A percentile compares a stretch with the other conserved stretches of the same genome.
Conservation (phyloP, 2,797 vertebrate genomes). For the Clarias fuscus region DNA sequence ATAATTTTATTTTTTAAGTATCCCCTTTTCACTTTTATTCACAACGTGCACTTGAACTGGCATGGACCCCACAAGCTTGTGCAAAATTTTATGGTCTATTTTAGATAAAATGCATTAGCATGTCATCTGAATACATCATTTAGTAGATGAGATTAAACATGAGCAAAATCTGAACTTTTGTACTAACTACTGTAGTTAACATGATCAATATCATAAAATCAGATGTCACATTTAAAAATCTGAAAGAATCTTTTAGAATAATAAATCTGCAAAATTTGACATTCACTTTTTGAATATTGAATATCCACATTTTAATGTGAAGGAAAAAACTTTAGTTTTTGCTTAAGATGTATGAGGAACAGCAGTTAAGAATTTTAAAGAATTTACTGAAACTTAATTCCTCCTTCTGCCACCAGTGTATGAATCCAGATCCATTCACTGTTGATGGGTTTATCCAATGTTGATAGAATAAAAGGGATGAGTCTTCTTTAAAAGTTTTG, state of each 20-base stretch:
- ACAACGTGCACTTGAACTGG: background rate
- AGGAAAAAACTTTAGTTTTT: too few species aligned
- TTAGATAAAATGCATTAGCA: background rate
- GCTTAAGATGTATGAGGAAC: too few species aligned
- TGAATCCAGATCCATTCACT: too few species aligned
- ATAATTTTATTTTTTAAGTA: too few species aligned
- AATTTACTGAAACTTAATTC: too few species aligned
- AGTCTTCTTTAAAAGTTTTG: background rate
- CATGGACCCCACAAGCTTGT: background rate
- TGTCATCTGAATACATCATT: background rate
- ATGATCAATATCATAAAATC: background rate
- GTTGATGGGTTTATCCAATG: too few species aligned
- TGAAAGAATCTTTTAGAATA: background rate
- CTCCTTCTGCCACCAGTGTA: too few species aligned
- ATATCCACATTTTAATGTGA: background rate
- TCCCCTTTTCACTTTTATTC: background rate
- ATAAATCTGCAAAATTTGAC: background rate
- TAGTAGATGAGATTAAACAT: background rate
- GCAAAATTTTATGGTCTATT: background rate
- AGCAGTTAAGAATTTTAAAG: too few species aligned
- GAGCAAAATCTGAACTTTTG: background rate
- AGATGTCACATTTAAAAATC: background rate
- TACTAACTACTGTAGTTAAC: background rate
- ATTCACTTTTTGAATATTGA: background rate
- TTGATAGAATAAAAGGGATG: background rate